phyloP scores from a whole-genome alignment of 1,140 invertebrate species.

The Formica selysi region DNA sequence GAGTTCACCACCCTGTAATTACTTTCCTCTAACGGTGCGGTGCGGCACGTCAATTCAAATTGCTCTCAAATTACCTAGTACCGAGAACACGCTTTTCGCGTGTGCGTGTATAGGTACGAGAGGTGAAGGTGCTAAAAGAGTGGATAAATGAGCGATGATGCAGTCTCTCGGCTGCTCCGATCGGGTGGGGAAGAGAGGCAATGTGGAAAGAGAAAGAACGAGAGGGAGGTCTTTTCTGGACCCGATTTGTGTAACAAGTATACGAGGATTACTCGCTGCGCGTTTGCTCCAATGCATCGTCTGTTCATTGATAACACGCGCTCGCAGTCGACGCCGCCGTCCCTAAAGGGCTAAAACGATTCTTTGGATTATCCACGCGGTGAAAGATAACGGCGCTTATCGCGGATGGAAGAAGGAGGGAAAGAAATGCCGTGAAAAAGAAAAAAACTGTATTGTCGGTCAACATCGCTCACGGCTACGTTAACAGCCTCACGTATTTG shows the following conservation, averaged over 20 bases:
- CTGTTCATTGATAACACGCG: constrained; percentile 30
- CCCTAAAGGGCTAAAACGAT: constrained; percentile 60
- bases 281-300: constrained; percentile 60
- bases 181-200: not conserved
- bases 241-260: constrained; percentile 70
- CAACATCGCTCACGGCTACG: not conserved
- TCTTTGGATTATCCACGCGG: constrained; percentile 69
- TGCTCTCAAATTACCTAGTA: constrained; percentile 82
- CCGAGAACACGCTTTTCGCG: constrained; percentile 28
- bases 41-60: constrained; percentile 81
- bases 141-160: constrained; percentile 36
- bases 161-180: not conserved
- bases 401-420: constrained; percentile 12
- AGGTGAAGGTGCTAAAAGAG: constrained; percentile 15
- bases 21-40: constrained; percentile 80
- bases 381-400: constrained; percentile 72
- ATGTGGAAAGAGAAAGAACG: not conserved
- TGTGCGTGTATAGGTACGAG: not conserved
- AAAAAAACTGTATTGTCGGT: constrained; percentile 42
- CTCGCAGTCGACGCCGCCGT: constrained; percentile 11
- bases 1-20: constrained; percentile 78
- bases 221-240: constrained; percentile 30
- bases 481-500: constrained; percentile 44
- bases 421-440: constrained; percentile 62
- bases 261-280: constrained; percentile 65